Conservation (phyloP, 2,888 invertebrate species). For the Neelides folsomi region DNA sequence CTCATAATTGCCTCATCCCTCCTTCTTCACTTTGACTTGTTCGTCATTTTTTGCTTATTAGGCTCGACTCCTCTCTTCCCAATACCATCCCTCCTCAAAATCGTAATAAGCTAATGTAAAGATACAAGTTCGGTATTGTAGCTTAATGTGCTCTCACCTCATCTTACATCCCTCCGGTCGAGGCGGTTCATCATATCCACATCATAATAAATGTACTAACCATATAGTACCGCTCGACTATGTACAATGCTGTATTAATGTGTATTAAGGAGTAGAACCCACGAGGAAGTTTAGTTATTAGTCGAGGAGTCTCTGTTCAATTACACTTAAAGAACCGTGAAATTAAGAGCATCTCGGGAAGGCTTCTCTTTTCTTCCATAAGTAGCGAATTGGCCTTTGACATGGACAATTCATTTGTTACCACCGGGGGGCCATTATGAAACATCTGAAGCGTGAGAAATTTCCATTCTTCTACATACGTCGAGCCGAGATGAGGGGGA, state of each 20-base stretch:
- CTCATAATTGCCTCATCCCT: slow-evolving; percentile 28
- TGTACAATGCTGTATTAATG: no score
- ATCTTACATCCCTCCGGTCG: not conserved
- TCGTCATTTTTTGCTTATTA: slow-evolving; percentile 12
- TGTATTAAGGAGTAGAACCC: not conserved
- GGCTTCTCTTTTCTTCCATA: slow-evolving; percentile 21
- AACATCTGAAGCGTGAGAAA: slow-evolving; percentile 32
- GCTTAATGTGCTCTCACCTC: not conserved
- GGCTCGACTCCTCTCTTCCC: slow-evolving; percentile 2
- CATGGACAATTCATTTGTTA: slow-evolving; percentile 33
- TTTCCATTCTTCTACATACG: slow-evolving; percentile 29
- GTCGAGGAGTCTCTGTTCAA: slow-evolving; percentile 11
- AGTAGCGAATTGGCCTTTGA: slow-evolving; percentile 34
- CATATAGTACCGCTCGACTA: no score
- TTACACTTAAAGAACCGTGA: slow-evolving; percentile 33
- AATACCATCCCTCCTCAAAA: not conserved
- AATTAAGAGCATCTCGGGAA: slow-evolving; percentile 27
- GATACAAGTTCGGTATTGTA: no score
- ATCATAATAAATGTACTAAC: no score
- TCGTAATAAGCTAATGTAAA: no score
- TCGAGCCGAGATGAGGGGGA: not conserved
- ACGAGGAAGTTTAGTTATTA: not conserved
- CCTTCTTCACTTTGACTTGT: not conserved
- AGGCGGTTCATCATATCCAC: no score
- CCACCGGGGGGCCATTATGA: slow-evolving; percentile 31